phyloP scores from a whole-genome alignment of 2,888 invertebrate species.

The Drosophila kanekoi region DNA sequence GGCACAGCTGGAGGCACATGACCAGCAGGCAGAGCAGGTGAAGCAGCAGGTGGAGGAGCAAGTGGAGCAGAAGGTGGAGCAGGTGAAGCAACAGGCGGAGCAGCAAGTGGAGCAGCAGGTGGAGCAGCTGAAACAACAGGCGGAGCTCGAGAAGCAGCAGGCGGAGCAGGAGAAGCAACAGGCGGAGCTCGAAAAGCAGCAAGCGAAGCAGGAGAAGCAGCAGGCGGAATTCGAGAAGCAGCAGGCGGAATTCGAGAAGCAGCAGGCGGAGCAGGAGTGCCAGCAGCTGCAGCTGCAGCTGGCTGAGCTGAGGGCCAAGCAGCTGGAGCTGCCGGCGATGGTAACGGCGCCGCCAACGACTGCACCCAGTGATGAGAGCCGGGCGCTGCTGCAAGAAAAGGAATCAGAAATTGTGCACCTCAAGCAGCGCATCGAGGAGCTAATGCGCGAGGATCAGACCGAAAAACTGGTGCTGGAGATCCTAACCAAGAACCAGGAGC shows the following conservation, averaged over 20 bases:
- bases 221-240: background rate
- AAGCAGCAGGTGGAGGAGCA: no score
- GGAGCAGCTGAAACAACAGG: constrained; percentile 82
- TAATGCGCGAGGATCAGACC: constrained; percentile 85
- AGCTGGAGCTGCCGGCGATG: constrained; percentile 18
- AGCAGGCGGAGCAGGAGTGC: background rate
- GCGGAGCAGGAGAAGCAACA: constrained; percentile 6
- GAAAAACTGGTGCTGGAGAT: constrained; percentile 84
- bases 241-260: constrained; percentile 10
- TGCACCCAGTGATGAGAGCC: constrained; percentile 63
- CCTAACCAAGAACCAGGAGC: constrained; percentile 84
- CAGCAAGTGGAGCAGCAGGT: constrained; percentile 6
- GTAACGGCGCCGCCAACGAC: background rate
- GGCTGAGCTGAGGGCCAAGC: constrained; percentile 29
- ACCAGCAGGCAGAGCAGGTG: no score
- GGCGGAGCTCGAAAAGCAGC: constrained; percentile 9
- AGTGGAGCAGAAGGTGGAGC: no score
- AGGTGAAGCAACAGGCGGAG: constrained; percentile 76
- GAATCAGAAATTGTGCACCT: constrained; percentile 83
- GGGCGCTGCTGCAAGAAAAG: constrained; percentile 80
- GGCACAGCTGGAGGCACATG: background rate
- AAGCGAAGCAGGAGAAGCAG: constrained; percentile 51
- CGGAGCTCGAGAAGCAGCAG: constrained; percentile 82
- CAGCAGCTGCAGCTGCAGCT: constrained; percentile 40
- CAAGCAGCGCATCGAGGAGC: constrained; percentile 84